phyloP scores from a whole-genome alignment of 2,888 invertebrate genomes.

The Hypolimnas misippus region DNA sequence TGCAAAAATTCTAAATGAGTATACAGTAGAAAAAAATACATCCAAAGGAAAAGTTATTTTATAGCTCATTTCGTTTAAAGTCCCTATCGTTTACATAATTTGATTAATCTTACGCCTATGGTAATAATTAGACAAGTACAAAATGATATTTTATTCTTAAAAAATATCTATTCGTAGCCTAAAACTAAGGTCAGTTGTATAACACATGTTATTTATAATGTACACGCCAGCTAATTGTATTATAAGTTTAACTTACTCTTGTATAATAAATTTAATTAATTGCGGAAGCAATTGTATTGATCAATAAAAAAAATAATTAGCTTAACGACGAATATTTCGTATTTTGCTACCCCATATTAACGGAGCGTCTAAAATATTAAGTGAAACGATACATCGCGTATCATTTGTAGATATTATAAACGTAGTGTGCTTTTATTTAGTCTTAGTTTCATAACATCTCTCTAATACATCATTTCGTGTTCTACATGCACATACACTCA shows the following conservation, averaged over 20 bases:
- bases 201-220: constrained; percentile 69
- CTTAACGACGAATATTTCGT: constrained; percentile 19
- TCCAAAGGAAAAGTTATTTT: constrained; percentile 72
- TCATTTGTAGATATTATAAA: constrained; percentile 16
- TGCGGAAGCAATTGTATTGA: constrained; percentile 38
- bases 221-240: constrained; percentile 61
- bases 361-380: constrained; percentile 30
- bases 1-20: constrained; percentile 80
- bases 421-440: constrained; percentile 38
- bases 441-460: constrained; percentile 47
- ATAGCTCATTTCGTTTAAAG: constrained; percentile 79
- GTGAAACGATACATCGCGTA: constrained; percentile 30
- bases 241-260: constrained; percentile 50
- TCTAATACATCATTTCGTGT: constrained; percentile 42
- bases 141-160: constrained; percentile 81
- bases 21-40: constrained; percentile 80
- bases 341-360: constrained; percentile 21
- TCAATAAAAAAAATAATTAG: constrained; percentile 18
- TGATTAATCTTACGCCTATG: constrained; percentile 81
- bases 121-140: constrained; percentile 83
- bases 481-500: constrained; percentile 57
- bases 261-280: constrained; percentile 45
- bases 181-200: constrained; percentile 81
- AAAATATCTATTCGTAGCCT: constrained; percentile 77
- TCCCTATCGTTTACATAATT: constrained; percentile 75